Conservation (phyloP, 2,888 invertebrate genomes). For the Cacoxenus indagator region DNA sequence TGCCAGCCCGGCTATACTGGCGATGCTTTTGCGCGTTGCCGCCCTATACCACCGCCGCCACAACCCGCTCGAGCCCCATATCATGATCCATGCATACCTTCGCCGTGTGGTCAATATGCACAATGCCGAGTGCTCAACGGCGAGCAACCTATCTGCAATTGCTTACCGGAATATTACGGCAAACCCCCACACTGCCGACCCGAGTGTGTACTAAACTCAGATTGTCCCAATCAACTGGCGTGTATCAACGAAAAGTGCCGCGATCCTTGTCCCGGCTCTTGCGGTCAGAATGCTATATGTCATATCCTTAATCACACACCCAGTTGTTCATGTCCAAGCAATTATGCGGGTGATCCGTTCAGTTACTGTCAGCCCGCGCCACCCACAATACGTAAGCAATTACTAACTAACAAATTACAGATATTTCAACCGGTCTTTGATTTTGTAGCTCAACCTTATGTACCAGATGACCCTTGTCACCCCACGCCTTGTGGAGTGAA, state of each 20-base stretch:
- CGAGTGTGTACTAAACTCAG: conserved; percentile 79
- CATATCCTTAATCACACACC: conserved; percentile 80
- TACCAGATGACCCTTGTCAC: conserved; percentile 74
- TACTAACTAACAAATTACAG: background rate
- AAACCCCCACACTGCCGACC: conserved; percentile 80
- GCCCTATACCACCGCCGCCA: conserved; percentile 71
- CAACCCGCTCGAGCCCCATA: conserved; percentile 46
- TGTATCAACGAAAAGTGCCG: conserved; percentile 80
- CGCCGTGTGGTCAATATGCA: conserved; percentile 80
- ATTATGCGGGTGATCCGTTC: conserved; percentile 79
- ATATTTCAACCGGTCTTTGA: background rate
- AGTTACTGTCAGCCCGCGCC: conserved; percentile 74
- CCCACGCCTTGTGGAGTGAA: conserved; percentile 80
- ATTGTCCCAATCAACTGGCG: conserved; percentile 77
- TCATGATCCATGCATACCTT: conserved; percentile 75
- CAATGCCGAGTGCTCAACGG: conserved; percentile 75
- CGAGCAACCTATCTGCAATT: conserved; percentile 76
- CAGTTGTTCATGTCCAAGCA: conserved; percentile 78
- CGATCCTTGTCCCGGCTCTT: conserved; percentile 81
- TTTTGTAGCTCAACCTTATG: conserved; percentile 30
- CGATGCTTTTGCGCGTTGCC: conserved; percentile 80
- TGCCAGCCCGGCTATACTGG: conserved; percentile 78
- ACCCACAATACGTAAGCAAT: conserved; percentile 50
- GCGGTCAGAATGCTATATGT: conserved; percentile 80
- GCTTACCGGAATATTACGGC: conserved; percentile 76